phyloP scores from a whole-genome alignment of 2,113 vertebrate species.

The Strix aluco region DNA sequence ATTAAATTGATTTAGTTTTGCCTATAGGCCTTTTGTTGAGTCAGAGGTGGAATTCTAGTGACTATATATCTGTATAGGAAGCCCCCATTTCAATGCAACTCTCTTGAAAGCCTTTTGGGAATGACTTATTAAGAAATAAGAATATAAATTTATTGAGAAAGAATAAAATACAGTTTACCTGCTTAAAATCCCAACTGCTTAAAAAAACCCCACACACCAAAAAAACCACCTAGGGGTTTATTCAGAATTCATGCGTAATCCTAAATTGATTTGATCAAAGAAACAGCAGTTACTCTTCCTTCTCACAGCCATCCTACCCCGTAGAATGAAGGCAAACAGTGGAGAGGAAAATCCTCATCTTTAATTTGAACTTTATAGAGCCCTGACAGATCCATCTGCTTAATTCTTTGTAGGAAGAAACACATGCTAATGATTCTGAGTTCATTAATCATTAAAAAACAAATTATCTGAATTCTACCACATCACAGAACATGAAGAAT shows the following conservation, averaged over 20 bases:
- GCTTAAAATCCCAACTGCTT: not conserved
- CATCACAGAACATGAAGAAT: not conserved
- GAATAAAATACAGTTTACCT: not conserved
- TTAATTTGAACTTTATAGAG: not conserved
- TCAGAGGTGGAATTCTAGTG: not conserved
- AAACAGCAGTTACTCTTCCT: not conserved
- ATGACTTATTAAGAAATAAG: not conserved
- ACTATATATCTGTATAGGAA: not conserved
- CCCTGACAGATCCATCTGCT: not conserved
- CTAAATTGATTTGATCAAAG: not conserved
- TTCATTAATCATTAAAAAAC: not conserved
- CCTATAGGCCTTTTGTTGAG: not conserved
- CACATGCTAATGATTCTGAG: not conserved
- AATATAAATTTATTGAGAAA: not conserved
- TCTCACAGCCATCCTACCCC: not conserved
- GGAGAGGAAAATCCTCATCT: not conserved
- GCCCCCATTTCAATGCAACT: not conserved
- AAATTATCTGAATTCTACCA: not conserved
- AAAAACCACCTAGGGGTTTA: not conserved
- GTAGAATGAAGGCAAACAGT: not conserved
- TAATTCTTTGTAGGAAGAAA: not conserved
- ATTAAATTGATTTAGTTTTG: constrained; percentile 1
- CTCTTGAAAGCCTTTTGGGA: not conserved
- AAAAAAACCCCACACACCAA: too few species aligned
- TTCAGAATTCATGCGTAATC: not conserved